Base-by-base conservation (phyloP, 2,113 vertebrate species). In the Montifringilla adamsi region DNA sequence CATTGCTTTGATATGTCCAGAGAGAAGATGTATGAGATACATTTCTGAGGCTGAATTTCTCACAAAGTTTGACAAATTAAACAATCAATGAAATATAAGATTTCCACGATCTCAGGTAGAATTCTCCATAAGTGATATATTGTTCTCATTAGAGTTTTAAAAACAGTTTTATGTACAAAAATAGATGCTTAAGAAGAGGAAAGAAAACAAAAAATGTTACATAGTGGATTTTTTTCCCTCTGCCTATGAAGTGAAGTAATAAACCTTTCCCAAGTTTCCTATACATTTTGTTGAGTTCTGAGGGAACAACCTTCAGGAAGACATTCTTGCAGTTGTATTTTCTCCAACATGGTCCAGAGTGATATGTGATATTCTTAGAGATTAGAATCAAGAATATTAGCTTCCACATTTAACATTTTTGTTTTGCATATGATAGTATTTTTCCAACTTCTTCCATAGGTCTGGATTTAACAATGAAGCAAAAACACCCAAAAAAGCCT, bases 1-100 rank as follows among this genome's bases (percentile, higher is more conserved):
- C 83, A 56, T 24, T 91, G 68, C 75, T 94, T 91, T 70, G 60
- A 60, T 89, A 88, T 39, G 62, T 84, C 90, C 93, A 82, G 46
- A 90, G 69, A 84, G 91, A 97, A 89, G 86, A 94, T 83, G 47
- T 84, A 96, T 43, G 93, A 93, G 82, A 88, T 69, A 95, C 86
- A 95, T 96, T 75, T 44, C 84, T 64, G 58, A 53, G 26, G 27
- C 24, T 86, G 72, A 97, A 81, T 96, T 96, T 95, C 76, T 90
- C 91, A 93, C 74, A 39, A 91, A 72, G 46, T 90, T 96, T 97
- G 92, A 96, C 66, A 97, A 97, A 95, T 97, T 96, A 97, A 97
- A 94, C 90, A 94, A 94, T 95, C 89, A 83, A 7, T 2, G 81
- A 95, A 58, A 93, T 87, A 68, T 9, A 87, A 96, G 62, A 93